Conservation (phyloP, 2,888 invertebrate genomes). For the Andrena hattorfiana region DNA sequence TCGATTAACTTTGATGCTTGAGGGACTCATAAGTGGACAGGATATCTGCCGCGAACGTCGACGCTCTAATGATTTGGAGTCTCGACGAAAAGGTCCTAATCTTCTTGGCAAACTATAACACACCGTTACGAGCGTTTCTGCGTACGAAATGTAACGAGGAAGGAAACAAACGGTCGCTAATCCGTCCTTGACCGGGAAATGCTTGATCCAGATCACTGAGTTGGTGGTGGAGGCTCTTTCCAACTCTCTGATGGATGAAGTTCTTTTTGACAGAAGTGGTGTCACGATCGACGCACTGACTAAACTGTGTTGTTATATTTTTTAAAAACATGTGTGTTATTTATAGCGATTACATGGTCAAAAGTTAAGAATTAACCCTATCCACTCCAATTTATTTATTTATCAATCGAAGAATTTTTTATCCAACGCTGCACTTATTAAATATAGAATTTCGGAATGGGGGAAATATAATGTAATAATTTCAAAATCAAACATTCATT, state of each 20-base stretch:
- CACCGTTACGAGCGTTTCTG: constrained; percentile 67
- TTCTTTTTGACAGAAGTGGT: not conserved
- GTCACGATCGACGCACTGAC: no score
- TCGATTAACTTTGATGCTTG: not conserved
- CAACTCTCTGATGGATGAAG: not conserved
- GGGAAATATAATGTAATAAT: no score
- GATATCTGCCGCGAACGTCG: constrained; percentile 51
- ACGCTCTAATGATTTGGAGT: constrained; percentile 69
- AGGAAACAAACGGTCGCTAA: constrained; percentile 22
- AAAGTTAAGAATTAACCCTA: no score
- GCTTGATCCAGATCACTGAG: constrained; percentile 16
- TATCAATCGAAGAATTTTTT: no score
- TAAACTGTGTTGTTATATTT: no score
- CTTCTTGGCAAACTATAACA: constrained; percentile 69
- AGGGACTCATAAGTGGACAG: constrained; percentile 28
- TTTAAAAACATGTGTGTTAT: no score
- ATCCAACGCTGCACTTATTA: no score
- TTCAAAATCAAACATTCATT: no score
- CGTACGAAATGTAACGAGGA: constrained; percentile 14
- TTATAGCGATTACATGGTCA: no score
- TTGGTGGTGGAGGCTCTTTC: not conserved
- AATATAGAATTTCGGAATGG: no score
- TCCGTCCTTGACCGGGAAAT: constrained; percentile 50
- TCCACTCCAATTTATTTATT: no score
- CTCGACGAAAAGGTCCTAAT: constrained; percentile 70